Evolutionary conservation across 2,797 vertebrate species (phyloP), one percentile per base, ranked within the genome.

Genomic region (Enteromius fasciolatus): DNA sequence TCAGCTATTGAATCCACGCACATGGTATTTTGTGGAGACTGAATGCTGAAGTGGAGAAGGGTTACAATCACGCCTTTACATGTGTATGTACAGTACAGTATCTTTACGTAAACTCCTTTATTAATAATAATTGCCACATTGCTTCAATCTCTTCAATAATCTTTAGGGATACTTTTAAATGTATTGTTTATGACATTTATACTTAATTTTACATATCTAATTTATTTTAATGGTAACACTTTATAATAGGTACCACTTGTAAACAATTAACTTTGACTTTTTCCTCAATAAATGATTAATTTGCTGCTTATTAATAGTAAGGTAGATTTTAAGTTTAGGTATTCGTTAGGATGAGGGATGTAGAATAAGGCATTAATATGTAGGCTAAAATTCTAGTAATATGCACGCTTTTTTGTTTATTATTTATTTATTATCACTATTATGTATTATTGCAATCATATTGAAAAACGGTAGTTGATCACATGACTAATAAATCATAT

Each of bases 1-100:
- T 46, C 39, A 46, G 78, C 39, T 80, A 46, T 70, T 59, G 57
- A 70, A 80, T 80, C 25, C 67, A 70, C 8, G 12, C 36, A 80
- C 66, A 59, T 41, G 64, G 17, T 33, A 57, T 80, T 70, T 70
- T 59, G 36, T 33, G 67, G 11, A 70, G 78, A 61, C 33, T 69
- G 33, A 72, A 33, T 18, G 48, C 52, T 68, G 17, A 61, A 68
- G 61, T 28, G 63, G 39, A 41, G 61, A 17, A 8, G 9, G 68
- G 59, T n/a, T 61, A 48, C 64, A 57, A 39, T 54, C 14, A 20
- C 52, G 33, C 39, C 12, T 25, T n/a, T 77, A 36, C 20, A 76
- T 7, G 46, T 48, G 36, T 25, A 25, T 36, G 4, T 61, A 28
- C 12, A 14, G 57, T 70, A 44, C 8, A 17, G 12, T 36, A 5